Conservation (phyloP, 2,888 invertebrate genomes). For the Drosophila glabriapex region DNA sequence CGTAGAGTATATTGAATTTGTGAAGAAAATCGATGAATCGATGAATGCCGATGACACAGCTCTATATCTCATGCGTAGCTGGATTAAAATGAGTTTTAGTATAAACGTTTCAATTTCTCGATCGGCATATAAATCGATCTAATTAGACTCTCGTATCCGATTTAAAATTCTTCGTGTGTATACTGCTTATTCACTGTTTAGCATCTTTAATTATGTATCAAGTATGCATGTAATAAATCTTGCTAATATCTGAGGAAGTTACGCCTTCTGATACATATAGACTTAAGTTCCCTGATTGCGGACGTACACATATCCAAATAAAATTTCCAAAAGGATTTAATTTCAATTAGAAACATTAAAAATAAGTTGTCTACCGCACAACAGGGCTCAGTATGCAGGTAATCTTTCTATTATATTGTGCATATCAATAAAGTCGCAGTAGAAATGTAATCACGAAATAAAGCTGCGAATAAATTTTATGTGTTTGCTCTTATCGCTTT, state of each 20-base stretch:
- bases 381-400: background rate
- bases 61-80: background rate
- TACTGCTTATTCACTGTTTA: background rate
- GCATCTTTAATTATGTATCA: background rate
- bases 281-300: background rate
- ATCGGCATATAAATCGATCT: background rate
- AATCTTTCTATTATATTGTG: background rate
- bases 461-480: too few relatives aligned
- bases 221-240: background rate
- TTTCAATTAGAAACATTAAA: background rate
- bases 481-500: background rate
- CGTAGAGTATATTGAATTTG: constrained; percentile 25
- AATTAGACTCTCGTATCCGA: background rate
- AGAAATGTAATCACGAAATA: background rate
- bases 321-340: background rate
- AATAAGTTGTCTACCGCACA: too few relatives aligned
- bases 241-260: too few relatives aligned
- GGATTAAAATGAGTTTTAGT: background rate
- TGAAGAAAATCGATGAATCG: constrained; percentile 48
- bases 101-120: background rate
- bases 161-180: background rate
- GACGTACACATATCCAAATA: background rate
- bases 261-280: too few relatives aligned
- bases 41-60: constrained; percentile 56
- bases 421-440: background rate